Percentiles rank a stretch among this genome's conserved stretches.
phyloP scores from a whole-genome alignment of 2,888 invertebrate species.

The Beris morrisii region DNA sequence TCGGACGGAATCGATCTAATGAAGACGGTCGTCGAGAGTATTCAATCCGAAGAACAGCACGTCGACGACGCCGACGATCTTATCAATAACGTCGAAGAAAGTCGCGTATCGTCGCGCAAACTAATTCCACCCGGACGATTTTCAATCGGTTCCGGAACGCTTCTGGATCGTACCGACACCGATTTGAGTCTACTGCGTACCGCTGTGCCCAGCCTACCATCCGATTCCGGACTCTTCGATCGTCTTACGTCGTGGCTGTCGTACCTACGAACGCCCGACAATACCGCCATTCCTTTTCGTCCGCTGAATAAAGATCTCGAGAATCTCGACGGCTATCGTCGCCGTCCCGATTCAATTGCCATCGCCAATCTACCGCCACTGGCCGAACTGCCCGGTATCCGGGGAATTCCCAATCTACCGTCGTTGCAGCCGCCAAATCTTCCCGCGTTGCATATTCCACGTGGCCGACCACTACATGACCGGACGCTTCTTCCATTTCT shows the following conservation, averaged over 20 bases:
- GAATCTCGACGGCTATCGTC: background rate
- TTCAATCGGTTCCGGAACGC: background rate
- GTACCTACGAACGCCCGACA: background rate
- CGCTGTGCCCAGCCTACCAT: background rate
- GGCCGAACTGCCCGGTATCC: background rate
- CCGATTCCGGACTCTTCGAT: background rate
- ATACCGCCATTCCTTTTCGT: background rate
- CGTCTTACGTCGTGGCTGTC: background rate
- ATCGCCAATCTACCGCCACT: background rate
- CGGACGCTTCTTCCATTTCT: too few species aligned
- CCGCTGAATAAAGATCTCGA: background rate
- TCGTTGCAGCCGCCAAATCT: too few species aligned
- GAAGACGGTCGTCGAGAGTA: background rate
- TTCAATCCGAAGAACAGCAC: background rate
- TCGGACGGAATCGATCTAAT: conserved; percentile 33
- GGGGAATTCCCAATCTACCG: background rate
- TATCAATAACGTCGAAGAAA: background rate
- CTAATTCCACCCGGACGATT: background rate
- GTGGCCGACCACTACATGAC: too few species aligned
- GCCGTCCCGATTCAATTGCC: too few species aligned
- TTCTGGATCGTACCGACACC: background rate
- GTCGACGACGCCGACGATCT: background rate
- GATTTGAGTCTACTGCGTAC: background rate
- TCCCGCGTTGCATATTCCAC: too few species aligned
- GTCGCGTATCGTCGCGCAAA: background rate